phyloP scores from a whole-genome alignment of 2,797 vertebrate genomes.

The Monodelphis domestica region DNA sequence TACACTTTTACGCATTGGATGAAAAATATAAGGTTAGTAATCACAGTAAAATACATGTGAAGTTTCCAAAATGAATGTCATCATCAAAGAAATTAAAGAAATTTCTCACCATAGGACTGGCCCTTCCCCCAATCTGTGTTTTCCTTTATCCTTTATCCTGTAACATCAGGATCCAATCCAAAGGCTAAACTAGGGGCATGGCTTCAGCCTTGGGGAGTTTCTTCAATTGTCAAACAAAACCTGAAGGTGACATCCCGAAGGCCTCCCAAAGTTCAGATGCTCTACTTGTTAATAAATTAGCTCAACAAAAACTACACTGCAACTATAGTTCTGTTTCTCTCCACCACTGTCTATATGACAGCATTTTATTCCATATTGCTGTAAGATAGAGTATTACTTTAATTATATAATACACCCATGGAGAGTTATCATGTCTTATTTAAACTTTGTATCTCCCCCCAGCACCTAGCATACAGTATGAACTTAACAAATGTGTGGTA shows the following conservation, averaged over 20 bases:
- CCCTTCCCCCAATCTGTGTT: neutral
- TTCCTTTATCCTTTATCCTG: slow-evolving; percentile 43
- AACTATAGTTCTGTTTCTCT: neutral
- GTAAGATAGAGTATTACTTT: neutral
- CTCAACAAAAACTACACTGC: neutral
- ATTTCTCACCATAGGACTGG: neutral
- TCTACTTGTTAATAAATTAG: slow-evolving; percentile 46
- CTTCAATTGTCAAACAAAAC: slow-evolving; percentile 7
- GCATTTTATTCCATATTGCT: neutral
- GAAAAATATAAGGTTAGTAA: neutral
- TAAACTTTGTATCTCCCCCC: neutral
- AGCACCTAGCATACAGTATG: neutral
- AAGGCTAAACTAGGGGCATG: slow-evolving; percentile 5
- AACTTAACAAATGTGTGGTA: neutral
- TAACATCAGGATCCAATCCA: slow-evolving; percentile 12
- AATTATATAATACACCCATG: neutral
- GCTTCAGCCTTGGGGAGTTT: slow-evolving; percentile 23
- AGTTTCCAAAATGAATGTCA: slow-evolving; percentile 23
- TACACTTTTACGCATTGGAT: neutral
- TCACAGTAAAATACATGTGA: slow-evolving; percentile 27
- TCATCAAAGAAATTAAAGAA: slow-evolving; percentile 50
- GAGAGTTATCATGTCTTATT: neutral
- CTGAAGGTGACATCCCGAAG: slow-evolving; percentile 7
- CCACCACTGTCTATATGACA: slow-evolving; percentile 6
- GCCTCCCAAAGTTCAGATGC: slow-evolving; percentile 18